A percentile compares a stretch with the other conserved stretches of the same genome.
Evolutionary conservation across 2,113 vertebrate species (phyloP).

Genomic region (Malurus elegans): DNA sequence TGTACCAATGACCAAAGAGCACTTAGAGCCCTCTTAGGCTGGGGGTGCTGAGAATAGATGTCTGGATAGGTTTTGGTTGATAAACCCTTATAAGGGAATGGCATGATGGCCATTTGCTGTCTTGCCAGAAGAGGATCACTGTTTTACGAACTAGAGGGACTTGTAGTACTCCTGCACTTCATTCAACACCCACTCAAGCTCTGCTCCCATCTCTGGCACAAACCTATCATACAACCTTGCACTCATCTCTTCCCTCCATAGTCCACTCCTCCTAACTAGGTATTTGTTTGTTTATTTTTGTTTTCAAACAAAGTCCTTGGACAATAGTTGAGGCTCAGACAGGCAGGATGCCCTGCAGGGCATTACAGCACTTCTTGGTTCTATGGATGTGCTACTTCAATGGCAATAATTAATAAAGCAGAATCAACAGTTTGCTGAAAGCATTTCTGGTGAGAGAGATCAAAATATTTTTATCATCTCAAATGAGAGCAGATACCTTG

Average conservation of each 20-base stretch:
- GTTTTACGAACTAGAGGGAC: background rate
- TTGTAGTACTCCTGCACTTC: background rate
- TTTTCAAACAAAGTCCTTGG: background rate
- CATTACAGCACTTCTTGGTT: background rate
- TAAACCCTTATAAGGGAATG: background rate
- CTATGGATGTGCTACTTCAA: background rate
- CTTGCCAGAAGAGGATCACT: background rate
- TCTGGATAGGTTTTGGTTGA: background rate
- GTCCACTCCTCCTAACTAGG: background rate
- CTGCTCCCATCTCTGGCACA: background rate
- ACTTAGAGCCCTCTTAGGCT: background rate
- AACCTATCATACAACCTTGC: background rate
- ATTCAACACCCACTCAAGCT: background rate
- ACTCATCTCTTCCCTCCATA: background rate
- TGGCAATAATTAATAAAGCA: background rate
- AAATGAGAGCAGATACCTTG: background rate
- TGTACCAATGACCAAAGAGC: background rate
- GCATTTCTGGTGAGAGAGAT: background rate
- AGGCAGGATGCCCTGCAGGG: background rate
- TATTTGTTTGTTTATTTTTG: background rate
- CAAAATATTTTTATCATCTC: background rate
- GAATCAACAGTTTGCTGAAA: constrained; percentile 8
- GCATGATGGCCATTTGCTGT: background rate
- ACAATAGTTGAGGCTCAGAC: background rate
- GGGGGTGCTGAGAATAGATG: background rate